phyloP scores from a whole-genome alignment of 2,113 vertebrate genomes.

The Mesembrinibis cayennensis region DNA sequence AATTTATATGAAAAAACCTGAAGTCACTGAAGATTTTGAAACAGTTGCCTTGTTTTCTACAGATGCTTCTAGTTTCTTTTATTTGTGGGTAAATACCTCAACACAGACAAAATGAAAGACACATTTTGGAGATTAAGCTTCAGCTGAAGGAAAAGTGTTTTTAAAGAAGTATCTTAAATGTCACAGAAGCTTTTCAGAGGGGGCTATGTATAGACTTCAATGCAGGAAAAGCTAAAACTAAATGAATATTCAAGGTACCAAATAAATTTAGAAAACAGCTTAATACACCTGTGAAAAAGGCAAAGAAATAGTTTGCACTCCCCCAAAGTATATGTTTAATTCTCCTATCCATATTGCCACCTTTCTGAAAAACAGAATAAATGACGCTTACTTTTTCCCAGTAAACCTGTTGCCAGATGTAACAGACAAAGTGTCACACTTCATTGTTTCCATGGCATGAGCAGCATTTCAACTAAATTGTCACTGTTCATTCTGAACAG shows the following conservation, averaged over 20 bases:
- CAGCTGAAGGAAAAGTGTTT: neutral
- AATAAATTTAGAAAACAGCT: neutral
- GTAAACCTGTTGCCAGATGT: conserved; percentile 15
- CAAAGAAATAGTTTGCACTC: neutral
- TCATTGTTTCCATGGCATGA: conserved; percentile 44
- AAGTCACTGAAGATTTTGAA: neutral
- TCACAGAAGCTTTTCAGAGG: neutral
- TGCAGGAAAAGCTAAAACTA: neutral
- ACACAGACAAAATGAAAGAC: neutral
- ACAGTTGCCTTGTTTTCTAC: neutral
- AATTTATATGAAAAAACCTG: neutral
- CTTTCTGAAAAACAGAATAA: neutral
- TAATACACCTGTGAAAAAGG: neutral
- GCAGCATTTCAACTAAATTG: conserved; percentile 34
- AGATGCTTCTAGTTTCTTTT: neutral
- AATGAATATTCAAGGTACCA: neutral
- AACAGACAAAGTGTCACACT: conserved; percentile 30
- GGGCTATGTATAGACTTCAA: neutral
- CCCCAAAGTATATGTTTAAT: neutral
- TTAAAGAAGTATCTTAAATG: neutral
- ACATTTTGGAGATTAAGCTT: neutral
- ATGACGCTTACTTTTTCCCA: neutral
- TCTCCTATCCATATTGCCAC: neutral
- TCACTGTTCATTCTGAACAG: conserved; percentile 6
- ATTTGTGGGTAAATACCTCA: neutral